Percentiles rank a stretch among this genome's conserved stretches.
These are phyloP conservation scores for Petrocephalus schoutedeni DNA, from an alignment of 2,797 vertebrate species.

Conservation along the genomic window DNA sequence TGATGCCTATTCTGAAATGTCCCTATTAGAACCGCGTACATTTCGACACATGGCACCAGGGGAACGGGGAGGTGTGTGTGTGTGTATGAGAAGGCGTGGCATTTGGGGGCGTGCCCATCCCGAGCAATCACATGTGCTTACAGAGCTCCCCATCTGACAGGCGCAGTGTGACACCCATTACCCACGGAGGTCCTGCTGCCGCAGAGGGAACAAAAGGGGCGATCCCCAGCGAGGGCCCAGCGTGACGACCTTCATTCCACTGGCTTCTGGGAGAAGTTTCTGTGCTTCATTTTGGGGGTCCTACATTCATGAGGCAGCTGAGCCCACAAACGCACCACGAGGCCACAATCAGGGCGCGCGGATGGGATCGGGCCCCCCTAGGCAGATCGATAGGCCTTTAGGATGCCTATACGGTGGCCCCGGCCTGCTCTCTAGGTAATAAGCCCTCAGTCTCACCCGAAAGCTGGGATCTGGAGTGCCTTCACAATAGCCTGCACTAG, in stretches of 20 bases:
- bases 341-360: slow-evolving; percentile 31
- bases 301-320: slow-evolving; percentile 60
- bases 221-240: slow-evolving; percentile 55
- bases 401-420: slow-evolving; percentile 15
- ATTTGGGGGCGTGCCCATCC: slow-evolving; percentile 24
- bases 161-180: slow-evolving; percentile 66
- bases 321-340: slow-evolving; percentile 47
- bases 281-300: slow-evolving; percentile 36
- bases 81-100: slow-evolving; percentile 7
- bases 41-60: slow-evolving; percentile 12
- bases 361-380: slow-evolving; percentile 10
- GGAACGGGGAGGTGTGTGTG: background rate
- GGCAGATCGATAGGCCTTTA: slow-evolving; percentile 35
- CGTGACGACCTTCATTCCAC: slow-evolving; percentile 62
- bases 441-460: background rate
- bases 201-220: slow-evolving; percentile 56
- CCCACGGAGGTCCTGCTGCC: slow-evolving; percentile 50
- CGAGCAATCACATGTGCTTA: slow-evolving; percentile 48
- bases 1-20: background rate
- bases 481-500: slow-evolving; percentile 8
- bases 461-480: slow-evolving; percentile 9
- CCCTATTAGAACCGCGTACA: background rate
- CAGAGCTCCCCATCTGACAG: slow-evolving; percentile 53
- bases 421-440: background rate
- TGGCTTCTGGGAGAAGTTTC: slow-evolving; percentile 37